phyloP scores from a whole-genome alignment of 2,797 vertebrate genomes.

The Ficedula albicollis region DNA sequence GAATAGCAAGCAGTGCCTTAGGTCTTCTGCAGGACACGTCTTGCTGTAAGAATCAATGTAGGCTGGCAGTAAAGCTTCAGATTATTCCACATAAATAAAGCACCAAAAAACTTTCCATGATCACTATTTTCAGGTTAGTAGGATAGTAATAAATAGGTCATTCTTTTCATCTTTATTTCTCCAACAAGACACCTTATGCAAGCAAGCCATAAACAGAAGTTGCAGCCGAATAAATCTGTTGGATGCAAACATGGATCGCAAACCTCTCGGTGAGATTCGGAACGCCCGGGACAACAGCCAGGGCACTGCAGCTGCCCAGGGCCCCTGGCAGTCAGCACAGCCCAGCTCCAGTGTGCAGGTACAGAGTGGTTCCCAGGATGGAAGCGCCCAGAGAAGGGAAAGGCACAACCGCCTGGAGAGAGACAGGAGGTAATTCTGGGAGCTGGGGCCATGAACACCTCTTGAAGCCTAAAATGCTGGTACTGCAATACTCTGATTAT shows the following conservation, averaged over 20 bases:
- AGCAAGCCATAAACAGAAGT: slow-evolving; percentile 72
- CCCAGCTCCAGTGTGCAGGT: slow-evolving; percentile 18
- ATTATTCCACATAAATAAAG: neutral
- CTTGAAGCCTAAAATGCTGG: neutral
- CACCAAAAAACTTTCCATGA: neutral
- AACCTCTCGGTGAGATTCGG: slow-evolving; percentile 71
- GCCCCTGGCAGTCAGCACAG: slow-evolving; percentile 54
- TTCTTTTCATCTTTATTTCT: slow-evolving; percentile 45
- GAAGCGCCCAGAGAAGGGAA: slow-evolving; percentile 81
- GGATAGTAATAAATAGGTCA: neutral
- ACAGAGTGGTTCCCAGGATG: slow-evolving; percentile 45
- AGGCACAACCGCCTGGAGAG: slow-evolving; percentile 88
- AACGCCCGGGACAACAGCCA: slow-evolving; percentile 58
- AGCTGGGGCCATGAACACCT: neutral
- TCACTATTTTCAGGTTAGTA: neutral
- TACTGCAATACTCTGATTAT: neutral
- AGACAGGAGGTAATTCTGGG: slow-evolving; percentile 75
- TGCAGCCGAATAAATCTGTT: slow-evolving; percentile 43
- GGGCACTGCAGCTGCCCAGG: neutral
- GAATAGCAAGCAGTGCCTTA: neutral
- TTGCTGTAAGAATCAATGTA: neutral
- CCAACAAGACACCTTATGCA: slow-evolving; percentile 76
- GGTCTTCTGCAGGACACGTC: neutral
- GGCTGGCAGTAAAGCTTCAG: neutral
- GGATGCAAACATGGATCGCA: slow-evolving; percentile 56